Base-by-base conservation (phyloP, 2,113 vertebrate species). In the Burhinus bistriatus region DNA sequence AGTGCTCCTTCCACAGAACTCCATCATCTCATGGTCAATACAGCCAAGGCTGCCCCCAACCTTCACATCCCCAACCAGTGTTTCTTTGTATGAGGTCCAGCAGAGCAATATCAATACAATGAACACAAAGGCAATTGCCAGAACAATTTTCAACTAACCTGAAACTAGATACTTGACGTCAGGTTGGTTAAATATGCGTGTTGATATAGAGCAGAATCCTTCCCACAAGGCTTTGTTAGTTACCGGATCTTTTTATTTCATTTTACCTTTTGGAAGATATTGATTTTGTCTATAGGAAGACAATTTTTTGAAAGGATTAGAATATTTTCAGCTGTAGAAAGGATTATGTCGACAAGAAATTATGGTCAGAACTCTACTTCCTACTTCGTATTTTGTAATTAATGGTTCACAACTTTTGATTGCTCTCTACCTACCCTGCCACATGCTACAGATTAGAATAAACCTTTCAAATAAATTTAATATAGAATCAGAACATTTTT, bases 391-490 rank as follows among this genome's bases (percentile, higher is more conserved):
- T 12, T n/a, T 59, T 44, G 9, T 13, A 65, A 23, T 17, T 30
- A 54, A 14, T 2, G 0, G 21, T 73, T 82, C 16, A 21, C 32
- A 55, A 5, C 29, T 42, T 25, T 25, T 2, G 11, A 27, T 54
- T 69, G 6, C 10, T 82, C 23, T 64, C 23, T 54, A 26, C 4
- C 6, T 54, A 5, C 30, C 5, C 34, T 0, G 0, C 26, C 12
- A 32, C 2, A 29, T 17, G 7, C 36, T 75, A 40, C 5, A 32
- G 7, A 3, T 15, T 32, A 36, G 7, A 51, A 65, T 12, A 38
- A 2, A 19, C 2, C 4, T 61, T 75, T 70, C 32, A 40, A 52
- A 40, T 29, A 70, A 55, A 40, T 62, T 42, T 42, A 47, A n/a
- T 54, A 59, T 21, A 55, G 20, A 59, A 40, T 58, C 1, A 1